Percentiles rank a stretch among this genome's conserved stretches.
phyloP scores from a whole-genome alignment of 2,797 vertebrate species.

The Acanthopagrus latus region DNA sequence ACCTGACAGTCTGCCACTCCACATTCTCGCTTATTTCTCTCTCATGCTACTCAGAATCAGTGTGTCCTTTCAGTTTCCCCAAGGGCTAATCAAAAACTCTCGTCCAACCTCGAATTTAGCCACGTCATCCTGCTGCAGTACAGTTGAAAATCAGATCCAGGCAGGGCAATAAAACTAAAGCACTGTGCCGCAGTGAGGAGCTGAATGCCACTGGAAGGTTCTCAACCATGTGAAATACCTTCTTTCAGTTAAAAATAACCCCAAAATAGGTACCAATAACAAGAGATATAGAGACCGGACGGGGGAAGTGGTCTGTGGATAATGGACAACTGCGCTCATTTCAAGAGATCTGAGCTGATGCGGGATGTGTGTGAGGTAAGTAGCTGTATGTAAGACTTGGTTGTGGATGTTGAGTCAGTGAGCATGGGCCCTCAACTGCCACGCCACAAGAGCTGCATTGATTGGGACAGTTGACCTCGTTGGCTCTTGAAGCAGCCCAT shows the following conservation, averaged over 20 bases:
- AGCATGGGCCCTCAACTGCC: not conserved
- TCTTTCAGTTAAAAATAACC: constrained; percentile 33
- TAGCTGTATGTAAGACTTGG: not conserved
- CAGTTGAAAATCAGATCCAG: constrained; percentile 12
- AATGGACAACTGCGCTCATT: constrained; percentile 26
- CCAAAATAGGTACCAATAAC: constrained; percentile 11
- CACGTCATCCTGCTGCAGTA: constrained; percentile 50
- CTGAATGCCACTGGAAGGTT: constrained; percentile 6
- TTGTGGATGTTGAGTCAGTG: not conserved
- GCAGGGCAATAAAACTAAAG: constrained; percentile 10
- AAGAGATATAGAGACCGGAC: not conserved
- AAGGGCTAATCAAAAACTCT: constrained; percentile 34
- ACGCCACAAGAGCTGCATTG: not conserved
- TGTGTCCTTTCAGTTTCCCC: constrained; percentile 28
- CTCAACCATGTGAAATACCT: constrained; percentile 11
- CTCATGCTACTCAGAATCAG: not conserved
- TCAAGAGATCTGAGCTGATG: constrained; percentile 14
- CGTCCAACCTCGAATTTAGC: constrained; percentile 27
- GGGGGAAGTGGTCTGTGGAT: constrained; percentile 25
- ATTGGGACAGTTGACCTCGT: constrained; percentile 36
- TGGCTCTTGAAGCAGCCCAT: constrained; percentile 33
- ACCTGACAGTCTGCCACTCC: constrained; percentile 21
- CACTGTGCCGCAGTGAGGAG: not conserved
- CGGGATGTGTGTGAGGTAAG: constrained; percentile 4
- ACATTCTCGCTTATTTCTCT: not conserved